phyloP scores from a whole-genome alignment of 2,797 vertebrate genomes.

The Clamator glandarius region DNA sequence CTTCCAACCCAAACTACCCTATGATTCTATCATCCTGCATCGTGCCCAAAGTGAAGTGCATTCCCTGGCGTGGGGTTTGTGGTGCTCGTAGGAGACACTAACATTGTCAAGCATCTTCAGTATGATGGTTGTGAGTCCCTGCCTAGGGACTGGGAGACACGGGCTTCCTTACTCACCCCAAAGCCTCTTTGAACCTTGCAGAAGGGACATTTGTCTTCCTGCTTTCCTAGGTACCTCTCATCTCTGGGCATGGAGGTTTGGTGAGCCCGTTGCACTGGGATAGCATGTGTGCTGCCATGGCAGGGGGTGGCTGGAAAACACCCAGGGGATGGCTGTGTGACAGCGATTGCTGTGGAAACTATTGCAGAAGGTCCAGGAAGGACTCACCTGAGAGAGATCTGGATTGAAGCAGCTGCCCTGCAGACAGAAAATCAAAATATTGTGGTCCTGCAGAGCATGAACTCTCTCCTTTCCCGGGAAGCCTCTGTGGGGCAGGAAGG shows the following conservation, averaged over 20 bases:
- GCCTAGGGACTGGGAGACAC: neutral
- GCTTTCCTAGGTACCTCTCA: neutral
- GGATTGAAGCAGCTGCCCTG: neutral
- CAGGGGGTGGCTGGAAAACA: neutral
- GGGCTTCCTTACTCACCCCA: neutral
- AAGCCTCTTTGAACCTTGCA: neutral
- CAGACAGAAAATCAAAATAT: neutral
- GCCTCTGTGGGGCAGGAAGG: neutral
- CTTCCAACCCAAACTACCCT: too few species aligned
- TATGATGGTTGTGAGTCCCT: neutral
- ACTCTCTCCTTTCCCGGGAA: neutral
- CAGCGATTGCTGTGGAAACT: neutral
- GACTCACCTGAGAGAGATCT: neutral
- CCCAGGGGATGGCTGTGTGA: neutral
- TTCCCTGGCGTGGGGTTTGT: neutral
- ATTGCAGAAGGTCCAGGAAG: neutral
- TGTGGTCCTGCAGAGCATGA: neutral
- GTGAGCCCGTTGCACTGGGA: neutral
- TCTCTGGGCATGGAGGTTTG: neutral
- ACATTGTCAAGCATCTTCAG: neutral
- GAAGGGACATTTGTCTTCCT: neutral
- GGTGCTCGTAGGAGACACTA: fast-evolving
- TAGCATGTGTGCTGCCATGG: neutral
- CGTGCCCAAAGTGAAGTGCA: fast-evolving
- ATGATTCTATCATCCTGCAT: too few species aligned